A percentile compares a stretch with the other conserved stretches of the same genome.
Evolutionary conservation across 2,797 vertebrate genomes (phyloP).

Genomic region (Danio aesculapii): DNA sequence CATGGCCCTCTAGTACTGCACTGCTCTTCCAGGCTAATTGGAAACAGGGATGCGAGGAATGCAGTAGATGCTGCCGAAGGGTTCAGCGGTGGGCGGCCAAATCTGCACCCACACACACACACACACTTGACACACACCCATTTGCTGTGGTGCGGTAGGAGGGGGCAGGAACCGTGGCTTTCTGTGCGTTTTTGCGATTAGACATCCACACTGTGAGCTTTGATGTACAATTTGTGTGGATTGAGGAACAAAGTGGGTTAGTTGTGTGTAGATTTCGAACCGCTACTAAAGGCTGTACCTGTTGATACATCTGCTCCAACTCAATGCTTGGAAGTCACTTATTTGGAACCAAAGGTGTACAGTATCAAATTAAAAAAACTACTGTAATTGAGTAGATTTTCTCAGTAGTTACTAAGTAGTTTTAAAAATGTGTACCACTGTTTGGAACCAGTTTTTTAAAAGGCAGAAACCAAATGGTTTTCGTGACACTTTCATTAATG

Average conservation of each 20-base stretch:
- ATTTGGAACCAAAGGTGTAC: neutral
- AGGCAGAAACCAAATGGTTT: neutral
- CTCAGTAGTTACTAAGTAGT: too few species aligned
- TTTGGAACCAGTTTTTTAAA: neutral
- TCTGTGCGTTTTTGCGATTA: conserved; percentile 3
- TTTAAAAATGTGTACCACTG: too few species aligned
- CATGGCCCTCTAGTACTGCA: conserved; percentile 35
- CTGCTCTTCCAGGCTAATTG: conserved; percentile 61
- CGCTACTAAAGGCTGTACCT: neutral
- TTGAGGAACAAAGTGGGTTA: neutral
- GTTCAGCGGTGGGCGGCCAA: conserved; percentile 41
- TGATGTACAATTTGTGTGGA: conserved; percentile 11
- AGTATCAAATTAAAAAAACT: too few species aligned
- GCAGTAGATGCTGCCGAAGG: conserved; percentile 57
- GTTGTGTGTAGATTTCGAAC: neutral
- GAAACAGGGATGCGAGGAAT: conserved; percentile 67
- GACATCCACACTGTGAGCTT: neutral
- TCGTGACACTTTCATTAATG: neutral
- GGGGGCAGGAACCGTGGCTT: conserved; percentile 19
- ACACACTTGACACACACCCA: conserved; percentile 11
- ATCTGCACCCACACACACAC: conserved; percentile 31
- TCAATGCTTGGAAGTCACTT: neutral
- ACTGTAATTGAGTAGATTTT: too few species aligned
- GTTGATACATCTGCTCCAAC: neutral
- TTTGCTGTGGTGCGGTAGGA: conserved; percentile 25